Conservation (phyloP, 1,140 invertebrate genomes). For the Reticulitermes speratus region DNA sequence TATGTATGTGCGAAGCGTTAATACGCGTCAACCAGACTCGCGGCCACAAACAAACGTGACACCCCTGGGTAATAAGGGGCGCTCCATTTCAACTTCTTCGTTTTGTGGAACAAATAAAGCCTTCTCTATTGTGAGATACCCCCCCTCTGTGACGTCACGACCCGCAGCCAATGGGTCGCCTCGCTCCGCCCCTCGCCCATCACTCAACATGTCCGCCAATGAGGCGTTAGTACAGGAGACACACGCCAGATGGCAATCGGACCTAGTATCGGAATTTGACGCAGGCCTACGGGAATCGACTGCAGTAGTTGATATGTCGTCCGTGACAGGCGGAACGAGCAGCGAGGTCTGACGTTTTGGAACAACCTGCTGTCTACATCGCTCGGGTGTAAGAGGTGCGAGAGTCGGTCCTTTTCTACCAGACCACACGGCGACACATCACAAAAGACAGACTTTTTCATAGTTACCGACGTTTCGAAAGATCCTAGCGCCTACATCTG, state of each 20-base stretch:
- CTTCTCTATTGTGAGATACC: not conserved
- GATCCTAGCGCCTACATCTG: too few relatives aligned
- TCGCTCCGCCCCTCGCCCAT: constrained; percentile 4
- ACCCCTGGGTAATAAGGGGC: constrained; percentile 6
- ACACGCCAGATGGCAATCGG: constrained; percentile 7
- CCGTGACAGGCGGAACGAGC: too few relatives aligned
- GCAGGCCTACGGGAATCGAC: not conserved
- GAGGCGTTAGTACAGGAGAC: not conserved
- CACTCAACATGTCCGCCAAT: constrained; percentile 14
- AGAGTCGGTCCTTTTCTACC: too few relatives aligned
- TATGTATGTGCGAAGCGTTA: too few relatives aligned
- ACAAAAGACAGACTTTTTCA: too few relatives aligned
- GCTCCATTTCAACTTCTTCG: constrained; percentile 7
- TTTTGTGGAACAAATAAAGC: constrained; percentile 7
- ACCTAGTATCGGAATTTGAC: not conserved
- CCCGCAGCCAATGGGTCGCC: not conserved
- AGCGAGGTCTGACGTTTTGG: too few relatives aligned
- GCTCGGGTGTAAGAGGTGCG: too few relatives aligned
- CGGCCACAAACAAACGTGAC: not conserved
- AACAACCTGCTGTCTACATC: too few relatives aligned
- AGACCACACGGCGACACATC: too few relatives aligned
- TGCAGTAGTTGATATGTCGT: too few relatives aligned
- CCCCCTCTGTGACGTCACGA: constrained; percentile 1
- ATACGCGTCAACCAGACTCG: not conserved
- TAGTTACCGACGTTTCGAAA: too few relatives aligned